These are phyloP conservation scores for Drosophila jambulina DNA, from an alignment of 1,140 invertebrate species.

Conservation along the genomic window DNA sequence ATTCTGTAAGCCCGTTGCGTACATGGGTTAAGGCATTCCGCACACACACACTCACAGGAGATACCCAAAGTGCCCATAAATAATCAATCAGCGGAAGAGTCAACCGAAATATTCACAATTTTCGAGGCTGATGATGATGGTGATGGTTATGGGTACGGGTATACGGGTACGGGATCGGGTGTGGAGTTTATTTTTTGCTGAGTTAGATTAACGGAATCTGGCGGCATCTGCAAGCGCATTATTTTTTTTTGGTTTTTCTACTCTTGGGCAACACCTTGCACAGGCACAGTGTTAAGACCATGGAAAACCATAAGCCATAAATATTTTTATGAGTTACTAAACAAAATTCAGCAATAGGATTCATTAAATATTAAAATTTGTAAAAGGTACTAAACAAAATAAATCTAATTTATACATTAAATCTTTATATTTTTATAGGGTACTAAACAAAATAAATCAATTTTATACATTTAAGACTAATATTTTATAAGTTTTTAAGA, in stretches of 20 bases:
- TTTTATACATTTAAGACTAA: too few relatives aligned
- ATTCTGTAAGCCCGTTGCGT: conserved; percentile 38
- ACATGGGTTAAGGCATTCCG: conserved; percentile 42
- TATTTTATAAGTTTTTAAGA: too few relatives aligned
- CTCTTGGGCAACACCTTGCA: conserved; percentile 11
- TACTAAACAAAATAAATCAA: too few relatives aligned
- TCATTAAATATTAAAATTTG: not conserved
- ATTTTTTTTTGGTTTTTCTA: conserved; percentile 20
- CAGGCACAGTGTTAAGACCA: conserved; percentile 1
- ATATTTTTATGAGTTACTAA: not conserved
- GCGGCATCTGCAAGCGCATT: conserved; percentile 24
- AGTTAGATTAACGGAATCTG: conserved; percentile 26
- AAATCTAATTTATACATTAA: too few relatives aligned
- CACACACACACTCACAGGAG: conserved; percentile 2
- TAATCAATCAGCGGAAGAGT: conserved; percentile 53
- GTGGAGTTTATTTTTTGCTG: not conserved
- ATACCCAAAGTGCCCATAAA: conserved; percentile 44
- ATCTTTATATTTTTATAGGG: too few relatives aligned
- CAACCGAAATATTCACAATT: conserved; percentile 39
- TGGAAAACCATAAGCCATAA: not conserved
- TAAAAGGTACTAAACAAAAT: too few relatives aligned
- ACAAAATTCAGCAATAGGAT: not conserved
- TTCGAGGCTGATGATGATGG: conserved; percentile 25
- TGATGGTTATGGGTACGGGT: conserved; percentile 25
- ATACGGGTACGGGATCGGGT: not conserved